phyloP scores from a whole-genome alignment of 2,113 vertebrate species.

The Amphiprion ocellaris region DNA sequence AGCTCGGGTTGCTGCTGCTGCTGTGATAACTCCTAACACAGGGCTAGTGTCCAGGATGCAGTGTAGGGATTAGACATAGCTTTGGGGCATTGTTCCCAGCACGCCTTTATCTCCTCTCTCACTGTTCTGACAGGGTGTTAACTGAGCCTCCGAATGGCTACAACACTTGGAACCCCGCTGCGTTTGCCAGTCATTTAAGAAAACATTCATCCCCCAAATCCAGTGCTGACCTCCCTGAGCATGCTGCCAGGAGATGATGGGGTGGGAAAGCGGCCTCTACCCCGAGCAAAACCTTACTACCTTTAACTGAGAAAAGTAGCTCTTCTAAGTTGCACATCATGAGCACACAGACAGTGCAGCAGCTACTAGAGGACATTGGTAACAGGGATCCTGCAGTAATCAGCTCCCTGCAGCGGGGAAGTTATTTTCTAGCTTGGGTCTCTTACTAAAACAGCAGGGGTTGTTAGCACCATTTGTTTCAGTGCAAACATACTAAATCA shows the following conservation, averaged over 20 bases:
- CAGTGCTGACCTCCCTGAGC: conserved; percentile 25
- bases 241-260: neutral
- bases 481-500: conserved; percentile 69
- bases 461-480: conserved; percentile 62
- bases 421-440: conserved; percentile 44
- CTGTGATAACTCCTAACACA: conserved; percentile 51
- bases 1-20: conserved; percentile 28
- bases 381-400: conserved; percentile 68
- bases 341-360: conserved; percentile 29
- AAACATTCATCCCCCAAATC: conserved; percentile 49
- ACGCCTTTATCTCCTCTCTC: conserved; percentile 63
- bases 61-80: conserved; percentile 65
- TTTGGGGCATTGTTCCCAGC: conserved; percentile 61
- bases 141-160: conserved; percentile 40
- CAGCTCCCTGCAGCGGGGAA: conserved; percentile 54
- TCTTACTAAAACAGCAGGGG: conserved; percentile 61
- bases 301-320: conserved; percentile 34
- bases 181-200: conserved; percentile 45
- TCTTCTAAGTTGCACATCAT: conserved; percentile 5
- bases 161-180: conserved; percentile 15
- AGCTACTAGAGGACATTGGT: conserved; percentile 52
- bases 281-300: conserved; percentile 4
- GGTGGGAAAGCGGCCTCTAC: neutral
- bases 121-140: conserved; percentile 60
- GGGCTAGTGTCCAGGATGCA: conserved; percentile 60